phyloP scores from a whole-genome alignment of 2,888 invertebrate genomes.

The Luperina testacea region DNA sequence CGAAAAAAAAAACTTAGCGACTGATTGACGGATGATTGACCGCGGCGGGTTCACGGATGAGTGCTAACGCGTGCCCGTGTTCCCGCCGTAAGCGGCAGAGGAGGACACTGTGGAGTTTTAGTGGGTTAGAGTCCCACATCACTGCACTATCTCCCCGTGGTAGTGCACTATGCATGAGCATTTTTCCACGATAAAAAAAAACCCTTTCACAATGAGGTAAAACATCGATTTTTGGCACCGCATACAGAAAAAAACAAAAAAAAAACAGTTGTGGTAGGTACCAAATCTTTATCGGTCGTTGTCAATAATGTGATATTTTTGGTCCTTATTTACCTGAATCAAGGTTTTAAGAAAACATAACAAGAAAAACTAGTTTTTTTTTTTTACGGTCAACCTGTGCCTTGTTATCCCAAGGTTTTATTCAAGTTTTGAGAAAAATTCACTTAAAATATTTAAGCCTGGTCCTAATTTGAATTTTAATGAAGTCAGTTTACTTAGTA shows the following conservation, averaged over 20 bases:
- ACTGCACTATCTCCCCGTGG: too few relatives aligned
- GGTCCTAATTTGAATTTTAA: neutral
- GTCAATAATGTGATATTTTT: constrained; percentile 47
- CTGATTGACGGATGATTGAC: too few relatives aligned
- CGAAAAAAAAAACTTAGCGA: too few relatives aligned
- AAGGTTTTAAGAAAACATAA: constrained; percentile 14
- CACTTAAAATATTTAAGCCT: neutral
- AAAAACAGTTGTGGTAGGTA: neutral
- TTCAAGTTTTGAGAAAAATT: neutral
- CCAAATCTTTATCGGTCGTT: constrained; percentile 48
- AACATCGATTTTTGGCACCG: constrained; percentile 13
- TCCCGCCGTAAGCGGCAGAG: too few relatives aligned
- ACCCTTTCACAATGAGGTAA: constrained; percentile 9
- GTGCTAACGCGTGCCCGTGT: too few relatives aligned
- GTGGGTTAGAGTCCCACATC: too few relatives aligned
- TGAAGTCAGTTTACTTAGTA: neutral
- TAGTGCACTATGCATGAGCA: too few relatives aligned
- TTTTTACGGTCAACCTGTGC: too few relatives aligned
- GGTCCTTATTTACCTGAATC: constrained; percentile 37
- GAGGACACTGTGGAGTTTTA: too few relatives aligned
- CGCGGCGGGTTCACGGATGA: too few relatives aligned
- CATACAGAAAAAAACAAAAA: constrained; percentile 30
- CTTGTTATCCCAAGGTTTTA: neutral
- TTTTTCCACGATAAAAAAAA: neutral
- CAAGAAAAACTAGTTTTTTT: constrained; percentile 2